Percentiles rank a stretch among this genome's conserved stretches.
Evolutionary conservation across 1,140 invertebrate species (phyloP).

Genomic region (Bombus haemorrhoidalis): DNA sequence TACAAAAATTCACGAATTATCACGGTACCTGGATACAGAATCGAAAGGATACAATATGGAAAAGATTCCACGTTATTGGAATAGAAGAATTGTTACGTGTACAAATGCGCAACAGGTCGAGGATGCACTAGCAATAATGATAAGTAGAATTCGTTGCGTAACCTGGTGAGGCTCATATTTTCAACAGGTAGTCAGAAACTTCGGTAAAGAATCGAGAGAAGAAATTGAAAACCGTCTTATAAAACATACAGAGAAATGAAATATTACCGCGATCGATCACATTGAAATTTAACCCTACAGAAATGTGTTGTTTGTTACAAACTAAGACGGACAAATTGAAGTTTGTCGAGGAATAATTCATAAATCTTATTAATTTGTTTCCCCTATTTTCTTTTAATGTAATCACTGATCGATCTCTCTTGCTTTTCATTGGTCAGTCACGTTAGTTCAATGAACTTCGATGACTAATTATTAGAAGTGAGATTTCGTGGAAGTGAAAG

Average conservation of each 20-base stretch:
- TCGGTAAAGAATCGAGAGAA: background rate
- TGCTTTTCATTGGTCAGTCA: background rate
- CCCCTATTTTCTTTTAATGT: background rate
- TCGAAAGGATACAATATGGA: background rate
- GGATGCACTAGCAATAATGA: slow-evolving; percentile 3
- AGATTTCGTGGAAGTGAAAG: slow-evolving; percentile 27
- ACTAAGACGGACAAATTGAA: background rate
- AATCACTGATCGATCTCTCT: background rate
- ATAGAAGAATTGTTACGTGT: background rate
- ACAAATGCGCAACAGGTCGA: slow-evolving; percentile 8
- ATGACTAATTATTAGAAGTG: background rate
- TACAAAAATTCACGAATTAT: background rate
- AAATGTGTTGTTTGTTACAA: too few species aligned
- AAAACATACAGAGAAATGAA: background rate
- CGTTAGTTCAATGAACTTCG: background rate
- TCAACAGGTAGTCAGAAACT: background rate
- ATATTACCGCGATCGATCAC: background rate
- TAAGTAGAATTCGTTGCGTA: slow-evolving; percentile 53
- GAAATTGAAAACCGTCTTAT: background rate
- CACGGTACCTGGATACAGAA: background rate
- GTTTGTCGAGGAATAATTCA: background rate
- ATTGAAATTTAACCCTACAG: slow-evolving; percentile 11
- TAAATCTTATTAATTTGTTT: background rate
- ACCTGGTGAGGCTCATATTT: slow-evolving; percentile 50
- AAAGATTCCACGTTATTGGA: background rate